phyloP scores from a whole-genome alignment of 2,113 vertebrate species.

The Oreocharis arfaki region DNA sequence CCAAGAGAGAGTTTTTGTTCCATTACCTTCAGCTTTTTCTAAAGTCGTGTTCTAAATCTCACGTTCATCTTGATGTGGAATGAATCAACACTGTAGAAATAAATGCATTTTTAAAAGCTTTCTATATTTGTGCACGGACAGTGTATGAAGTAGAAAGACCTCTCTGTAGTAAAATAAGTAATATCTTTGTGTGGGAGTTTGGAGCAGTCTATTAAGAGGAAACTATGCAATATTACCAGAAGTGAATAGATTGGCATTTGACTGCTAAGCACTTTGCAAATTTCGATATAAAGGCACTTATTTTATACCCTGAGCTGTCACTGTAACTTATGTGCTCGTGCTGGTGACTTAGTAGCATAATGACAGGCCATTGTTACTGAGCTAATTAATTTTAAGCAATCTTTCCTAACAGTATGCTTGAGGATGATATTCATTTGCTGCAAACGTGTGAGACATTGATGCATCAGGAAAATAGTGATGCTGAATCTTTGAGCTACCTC shows the following conservation, averaged over 20 bases:
- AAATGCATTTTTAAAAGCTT: constrained; percentile 26
- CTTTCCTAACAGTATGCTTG: constrained; percentile 42
- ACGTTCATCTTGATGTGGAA: not conserved
- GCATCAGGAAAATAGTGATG: constrained; percentile 6
- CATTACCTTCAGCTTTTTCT: not conserved
- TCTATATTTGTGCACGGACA: not conserved
- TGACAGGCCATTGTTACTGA: constrained; percentile 59
- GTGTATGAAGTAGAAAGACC: constrained; percentile 16
- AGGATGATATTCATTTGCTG: constrained; percentile 18
- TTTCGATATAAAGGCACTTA: constrained; percentile 52
- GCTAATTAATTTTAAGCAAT: constrained; percentile 63
- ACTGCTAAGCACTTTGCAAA: constrained; percentile 46
- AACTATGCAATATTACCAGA: constrained; percentile 42
- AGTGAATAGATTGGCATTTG: constrained; percentile 62
- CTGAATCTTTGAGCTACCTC: not conserved
- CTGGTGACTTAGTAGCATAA: constrained; percentile 52
- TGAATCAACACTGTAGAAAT: not conserved
- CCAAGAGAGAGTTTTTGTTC: not conserved
- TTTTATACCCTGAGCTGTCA: constrained; percentile 60
- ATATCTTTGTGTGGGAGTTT: constrained; percentile 24
- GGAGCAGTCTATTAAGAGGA: constrained; percentile 22
- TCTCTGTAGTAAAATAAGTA: constrained; percentile 46
- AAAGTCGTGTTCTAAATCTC: not conserved
- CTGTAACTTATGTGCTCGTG: constrained; percentile 42
- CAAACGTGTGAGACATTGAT: not conserved